phyloP scores from a whole-genome alignment of 2,888 invertebrate genomes.

The Leucozona laternaria region DNA sequence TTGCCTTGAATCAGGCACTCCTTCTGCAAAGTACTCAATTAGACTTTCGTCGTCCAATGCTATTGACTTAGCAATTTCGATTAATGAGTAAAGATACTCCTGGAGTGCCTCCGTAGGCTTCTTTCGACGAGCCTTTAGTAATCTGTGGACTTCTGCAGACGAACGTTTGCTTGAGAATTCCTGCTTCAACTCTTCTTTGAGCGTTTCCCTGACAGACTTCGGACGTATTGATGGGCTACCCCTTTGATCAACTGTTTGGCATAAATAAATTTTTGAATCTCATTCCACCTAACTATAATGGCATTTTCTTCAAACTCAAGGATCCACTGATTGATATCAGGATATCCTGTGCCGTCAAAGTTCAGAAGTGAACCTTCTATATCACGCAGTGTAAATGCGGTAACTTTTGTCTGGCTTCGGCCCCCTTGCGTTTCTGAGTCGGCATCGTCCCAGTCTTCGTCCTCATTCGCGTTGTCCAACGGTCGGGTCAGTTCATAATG shows the following conservation, averaged over 20 bases:
- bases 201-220: not conserved
- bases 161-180: conserved; percentile 32
- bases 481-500: not conserved
- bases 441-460: not conserved
- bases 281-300: conserved; percentile 38
- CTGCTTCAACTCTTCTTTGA: not conserved
- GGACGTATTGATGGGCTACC: not conserved
- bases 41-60: conserved; percentile 57
- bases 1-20: not conserved
- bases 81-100: conserved; percentile 28
- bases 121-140: conserved; percentile 24
- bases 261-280: conserved; percentile 33
- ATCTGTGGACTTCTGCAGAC: conserved; percentile 14
- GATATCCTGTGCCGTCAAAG: conserved; percentile 34
- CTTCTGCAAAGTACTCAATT: not conserved
- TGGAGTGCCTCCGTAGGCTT: conserved; percentile 1
- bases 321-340: conserved; percentile 38
- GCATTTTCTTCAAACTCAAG: conserved; percentile 12
- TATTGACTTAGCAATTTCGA: conserved; percentile 36
- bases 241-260: conserved; percentile 27
- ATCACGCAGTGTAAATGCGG: conserved; percentile 12
- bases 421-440: not conserved
- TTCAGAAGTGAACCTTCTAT: conserved; percentile 12
- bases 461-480: not conserved
- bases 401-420: not conserved